Percentiles rank a stretch among this genome's conserved stretches.
Conservation (phyloP, 2,888 invertebrate species). For the Leptothorax acervorum region DNA sequence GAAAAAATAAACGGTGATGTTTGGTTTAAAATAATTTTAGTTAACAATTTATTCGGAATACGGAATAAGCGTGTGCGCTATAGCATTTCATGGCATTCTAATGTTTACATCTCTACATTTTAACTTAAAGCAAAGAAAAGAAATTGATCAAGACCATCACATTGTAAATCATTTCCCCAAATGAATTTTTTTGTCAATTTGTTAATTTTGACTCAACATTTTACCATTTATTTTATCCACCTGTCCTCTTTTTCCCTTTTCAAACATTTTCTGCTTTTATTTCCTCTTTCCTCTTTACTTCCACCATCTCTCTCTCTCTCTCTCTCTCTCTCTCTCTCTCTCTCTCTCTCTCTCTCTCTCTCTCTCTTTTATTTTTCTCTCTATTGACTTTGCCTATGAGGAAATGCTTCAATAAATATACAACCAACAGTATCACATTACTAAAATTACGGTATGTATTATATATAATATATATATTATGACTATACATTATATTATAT, state of each 20-base stretch:
- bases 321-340: no score
- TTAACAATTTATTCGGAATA: constrained; percentile 19
- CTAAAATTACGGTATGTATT: no score
- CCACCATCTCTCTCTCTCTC: no score
- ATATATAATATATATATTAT: no score
- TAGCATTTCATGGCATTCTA: background rate
- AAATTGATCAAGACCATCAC: background rate
- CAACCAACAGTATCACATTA: no score
- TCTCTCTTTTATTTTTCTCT: no score
- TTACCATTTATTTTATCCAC: background rate
- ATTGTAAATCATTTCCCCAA: background rate
- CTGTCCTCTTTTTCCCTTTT: no score
- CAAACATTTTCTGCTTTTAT: background rate
- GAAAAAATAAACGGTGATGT: constrained; percentile 14
- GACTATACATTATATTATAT: no score
- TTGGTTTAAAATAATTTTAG: background rate
- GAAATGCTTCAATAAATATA: no score
- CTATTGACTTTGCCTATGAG: no score
- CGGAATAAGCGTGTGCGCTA: background rate
- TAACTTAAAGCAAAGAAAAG: background rate
- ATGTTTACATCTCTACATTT: background rate
- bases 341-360: no score
- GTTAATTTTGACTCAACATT: background rate
- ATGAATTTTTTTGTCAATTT: background rate
- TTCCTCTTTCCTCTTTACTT: background rate